These are phyloP conservation scores for Drosophila leonis DNA, from an alignment of 2,888 invertebrate species.

Conservation along the genomic window DNA sequence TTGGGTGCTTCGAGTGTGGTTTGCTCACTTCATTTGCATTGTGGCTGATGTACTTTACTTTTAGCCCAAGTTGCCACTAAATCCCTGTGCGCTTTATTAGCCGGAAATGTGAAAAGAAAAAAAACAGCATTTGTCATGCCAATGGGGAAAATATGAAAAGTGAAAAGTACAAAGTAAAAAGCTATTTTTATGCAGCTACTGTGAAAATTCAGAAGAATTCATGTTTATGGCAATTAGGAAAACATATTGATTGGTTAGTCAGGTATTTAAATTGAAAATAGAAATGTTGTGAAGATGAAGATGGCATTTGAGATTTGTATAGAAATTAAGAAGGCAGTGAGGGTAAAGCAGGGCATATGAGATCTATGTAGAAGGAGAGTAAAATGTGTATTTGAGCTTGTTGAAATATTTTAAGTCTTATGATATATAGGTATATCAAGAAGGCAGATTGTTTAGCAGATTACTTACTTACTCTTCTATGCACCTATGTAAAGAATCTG, in stretches of 20 bases:
- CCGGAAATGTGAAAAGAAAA: conserved; percentile 19
- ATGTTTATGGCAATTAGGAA: not conserved
- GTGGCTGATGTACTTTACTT: conserved; percentile 9
- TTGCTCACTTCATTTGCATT: conserved; percentile 4
- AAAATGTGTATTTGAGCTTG: not conserved
- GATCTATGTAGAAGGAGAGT: not conserved
- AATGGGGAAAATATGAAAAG: not conserved
- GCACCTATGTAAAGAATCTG: too few relatives aligned
- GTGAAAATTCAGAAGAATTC: not conserved
- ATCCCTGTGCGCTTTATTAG: conserved; percentile 38
- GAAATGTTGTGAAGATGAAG: not conserved
- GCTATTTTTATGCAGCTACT: conserved; percentile 11
- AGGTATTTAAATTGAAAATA: conserved; percentile 3
- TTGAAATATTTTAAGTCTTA: not conserved
- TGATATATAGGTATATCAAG: not conserved
- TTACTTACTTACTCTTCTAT: too few relatives aligned
- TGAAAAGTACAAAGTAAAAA: not conserved
- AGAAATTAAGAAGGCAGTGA: not conserved
- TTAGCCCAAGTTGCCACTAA: not conserved
- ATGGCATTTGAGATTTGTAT: not conserved
- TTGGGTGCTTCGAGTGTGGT: not conserved
- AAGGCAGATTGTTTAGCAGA: too few relatives aligned
- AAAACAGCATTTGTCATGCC: conserved; percentile 38
- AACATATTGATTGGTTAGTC: conserved; percentile 10
- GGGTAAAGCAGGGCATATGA: not conserved